A percentile compares a stretch with the other conserved stretches of the same genome.
phyloP scores from a whole-genome alignment of 2,113 vertebrate species.

The Monopterus albus region DNA sequence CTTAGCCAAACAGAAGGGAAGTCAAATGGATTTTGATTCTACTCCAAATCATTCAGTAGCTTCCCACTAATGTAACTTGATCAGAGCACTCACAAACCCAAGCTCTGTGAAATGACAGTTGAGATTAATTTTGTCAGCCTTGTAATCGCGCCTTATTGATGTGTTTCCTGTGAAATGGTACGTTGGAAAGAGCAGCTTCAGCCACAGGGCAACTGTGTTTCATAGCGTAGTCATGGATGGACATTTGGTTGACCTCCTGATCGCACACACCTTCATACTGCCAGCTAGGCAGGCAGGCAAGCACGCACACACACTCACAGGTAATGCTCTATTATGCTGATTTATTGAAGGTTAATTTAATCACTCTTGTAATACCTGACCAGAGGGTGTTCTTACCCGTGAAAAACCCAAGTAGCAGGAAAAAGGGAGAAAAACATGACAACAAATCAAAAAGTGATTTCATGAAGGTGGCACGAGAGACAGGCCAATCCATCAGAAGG shows the following conservation, averaged over 20 bases:
- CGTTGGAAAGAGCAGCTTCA: slow-evolving; percentile 71
- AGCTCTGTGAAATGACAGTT: slow-evolving; percentile 77
- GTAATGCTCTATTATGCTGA: slow-evolving; percentile 72
- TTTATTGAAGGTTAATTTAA: slow-evolving; percentile 80
- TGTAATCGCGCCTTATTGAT: slow-evolving; percentile 82
- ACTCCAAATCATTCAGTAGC: slow-evolving; percentile 76
- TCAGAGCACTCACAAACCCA: slow-evolving; percentile 76
- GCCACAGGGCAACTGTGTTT: slow-evolving; percentile 70
- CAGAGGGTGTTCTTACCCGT: slow-evolving; percentile 72
- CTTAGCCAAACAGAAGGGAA: slow-evolving; percentile 72
- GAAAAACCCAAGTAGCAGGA: slow-evolving; percentile 62
- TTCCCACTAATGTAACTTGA: slow-evolving; percentile 79
- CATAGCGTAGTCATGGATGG: slow-evolving; percentile 57
- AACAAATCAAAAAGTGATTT: slow-evolving; percentile 81
- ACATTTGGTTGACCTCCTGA: slow-evolving; percentile 62
- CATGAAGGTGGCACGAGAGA: slow-evolving; percentile 77
- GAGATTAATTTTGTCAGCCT: slow-evolving; percentile 81
- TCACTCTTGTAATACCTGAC: slow-evolving; percentile 75
- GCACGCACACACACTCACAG: slow-evolving; percentile 57
- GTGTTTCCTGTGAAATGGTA: slow-evolving; percentile 77
- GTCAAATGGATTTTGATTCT: slow-evolving; percentile 77
- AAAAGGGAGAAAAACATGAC: slow-evolving; percentile 71
- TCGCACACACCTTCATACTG: slow-evolving; percentile 52
- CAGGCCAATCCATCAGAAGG: slow-evolving; percentile 74
- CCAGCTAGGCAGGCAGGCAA: slow-evolving; percentile 28